Percentiles rank a stretch among this genome's conserved stretches.
These are phyloP conservation scores for Metellina segmentata DNA, from an alignment of 2,888 invertebrate species.

Conservation along the genomic window DNA sequence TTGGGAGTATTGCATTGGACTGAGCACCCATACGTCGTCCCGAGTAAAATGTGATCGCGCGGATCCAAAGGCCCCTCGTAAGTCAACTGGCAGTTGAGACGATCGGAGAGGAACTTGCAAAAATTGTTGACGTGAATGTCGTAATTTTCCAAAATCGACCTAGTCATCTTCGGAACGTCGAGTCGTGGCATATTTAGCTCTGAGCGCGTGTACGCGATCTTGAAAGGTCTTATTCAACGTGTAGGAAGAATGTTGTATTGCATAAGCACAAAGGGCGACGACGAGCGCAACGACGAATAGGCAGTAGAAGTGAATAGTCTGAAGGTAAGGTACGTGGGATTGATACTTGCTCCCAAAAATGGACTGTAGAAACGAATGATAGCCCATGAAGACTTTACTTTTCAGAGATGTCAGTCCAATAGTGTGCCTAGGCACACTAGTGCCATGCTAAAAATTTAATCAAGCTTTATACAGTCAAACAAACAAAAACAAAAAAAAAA, in stretches of 20 bases:
- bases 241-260: not conserved
- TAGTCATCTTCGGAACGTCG: too few species aligned
- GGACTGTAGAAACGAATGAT: not conserved
- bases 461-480: too few species aligned
- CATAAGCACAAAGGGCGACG: not conserved
- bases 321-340: not conserved
- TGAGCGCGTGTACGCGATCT: not conserved
- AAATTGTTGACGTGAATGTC: too few species aligned
- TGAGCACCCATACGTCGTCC: constrained; percentile 23
- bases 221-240: not conserved
- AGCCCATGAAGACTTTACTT: not conserved
- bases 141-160: too few species aligned
- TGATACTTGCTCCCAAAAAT: too few species aligned
- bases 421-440: too few species aligned
- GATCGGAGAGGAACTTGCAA: not conserved
- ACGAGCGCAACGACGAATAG: not conserved
- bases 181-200: constrained; percentile 15
- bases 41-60: constrained; percentile 6
- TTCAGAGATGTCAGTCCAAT: too few species aligned
- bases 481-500: too few species aligned
- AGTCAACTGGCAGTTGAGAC: not conserved
- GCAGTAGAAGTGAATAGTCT: constrained; percentile 24
- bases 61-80: constrained; percentile 19
- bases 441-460: too few species aligned
- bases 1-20: not conserved